Evolutionary conservation across 2,888 invertebrate species (phyloP).

Genomic region (Pandemis heparana): DNA sequence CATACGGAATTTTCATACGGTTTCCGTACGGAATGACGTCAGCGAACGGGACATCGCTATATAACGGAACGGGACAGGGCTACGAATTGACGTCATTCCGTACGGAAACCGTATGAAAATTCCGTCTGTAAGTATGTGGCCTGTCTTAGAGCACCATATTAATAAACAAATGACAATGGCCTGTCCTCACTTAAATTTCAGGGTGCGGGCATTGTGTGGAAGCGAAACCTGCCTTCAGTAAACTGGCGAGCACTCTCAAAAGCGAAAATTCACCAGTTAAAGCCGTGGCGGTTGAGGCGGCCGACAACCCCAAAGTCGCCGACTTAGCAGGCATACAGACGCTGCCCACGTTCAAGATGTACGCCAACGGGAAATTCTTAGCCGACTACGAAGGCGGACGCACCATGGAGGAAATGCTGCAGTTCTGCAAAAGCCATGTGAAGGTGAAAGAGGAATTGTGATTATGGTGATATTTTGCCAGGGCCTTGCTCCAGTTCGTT

Average conservation of each 20-base stretch:
- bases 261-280: conserved; percentile 66
- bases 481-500: conserved; percentile 2
- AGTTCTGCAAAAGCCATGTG: conserved; percentile 70
- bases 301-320: conserved; percentile 85
- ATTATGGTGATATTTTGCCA: conserved; percentile 47
- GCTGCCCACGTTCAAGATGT: conserved; percentile 89
- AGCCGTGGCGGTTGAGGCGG: conserved; percentile 88
- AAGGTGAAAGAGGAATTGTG: conserved; percentile 77
- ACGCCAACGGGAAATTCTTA: conserved; percentile 79
- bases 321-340: conserved; percentile 87
- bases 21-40: no score
- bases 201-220: conserved; percentile 91
- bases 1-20: no score
- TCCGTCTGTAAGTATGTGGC: no score
- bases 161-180: no score
- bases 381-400: conserved; percentile 86
- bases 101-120: no score
- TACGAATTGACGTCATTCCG: no score
- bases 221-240: conserved; percentile 88
- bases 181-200: conserved; percentile 53
- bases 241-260: conserved; percentile 81
- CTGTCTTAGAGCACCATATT: no score
- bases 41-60: no score
- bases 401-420: conserved; percentile 82
- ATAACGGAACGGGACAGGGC: no score